A percentile compares a stretch with the other conserved stretches of the same genome.
Evolutionary conservation across 1,140 invertebrate genomes (phyloP).

Genomic region (Trichonephila clavata): DNA sequence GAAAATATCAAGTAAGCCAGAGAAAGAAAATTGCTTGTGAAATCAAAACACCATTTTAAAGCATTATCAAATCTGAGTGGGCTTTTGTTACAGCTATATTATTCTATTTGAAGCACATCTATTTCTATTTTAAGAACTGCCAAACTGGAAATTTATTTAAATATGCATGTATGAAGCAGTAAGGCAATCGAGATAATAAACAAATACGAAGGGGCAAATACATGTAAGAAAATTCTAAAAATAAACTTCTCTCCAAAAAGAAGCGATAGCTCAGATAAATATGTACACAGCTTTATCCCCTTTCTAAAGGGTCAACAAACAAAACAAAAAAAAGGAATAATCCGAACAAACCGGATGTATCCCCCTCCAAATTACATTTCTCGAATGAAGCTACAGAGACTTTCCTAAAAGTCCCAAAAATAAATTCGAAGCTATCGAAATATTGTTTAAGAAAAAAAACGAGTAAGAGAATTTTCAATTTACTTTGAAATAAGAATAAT

Average conservation of each 20-base stretch:
- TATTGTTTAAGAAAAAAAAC: not conserved
- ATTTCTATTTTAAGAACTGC: not conserved
- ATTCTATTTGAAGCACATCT: not conserved
- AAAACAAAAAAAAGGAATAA: not conserved
- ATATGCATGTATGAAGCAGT: not conserved
- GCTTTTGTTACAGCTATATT: too few relatives aligned
- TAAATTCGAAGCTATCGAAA: not conserved
- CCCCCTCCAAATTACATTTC: constrained; percentile 1
- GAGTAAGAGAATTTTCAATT: constrained; percentile 21
- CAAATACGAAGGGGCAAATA: not conserved
- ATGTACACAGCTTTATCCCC: not conserved
- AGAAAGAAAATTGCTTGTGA: too few relatives aligned
- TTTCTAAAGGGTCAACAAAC: not conserved
- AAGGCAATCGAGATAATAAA: not conserved
- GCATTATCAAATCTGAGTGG: too few relatives aligned
- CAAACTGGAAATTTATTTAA: not conserved
- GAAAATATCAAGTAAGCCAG: too few relatives aligned
- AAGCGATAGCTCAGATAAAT: not conserved
- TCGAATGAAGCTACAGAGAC: not conserved
- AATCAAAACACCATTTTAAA: too few relatives aligned
- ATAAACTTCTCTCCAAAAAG: not conserved
- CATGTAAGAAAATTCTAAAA: not conserved
- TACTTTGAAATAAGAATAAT: constrained; percentile 32
- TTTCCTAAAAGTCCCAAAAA: not conserved
- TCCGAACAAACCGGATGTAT: not conserved